These are phyloP conservation scores for Nibea coibor DNA, from an alignment of 2,113 vertebrate species.

Conservation along the genomic window DNA sequence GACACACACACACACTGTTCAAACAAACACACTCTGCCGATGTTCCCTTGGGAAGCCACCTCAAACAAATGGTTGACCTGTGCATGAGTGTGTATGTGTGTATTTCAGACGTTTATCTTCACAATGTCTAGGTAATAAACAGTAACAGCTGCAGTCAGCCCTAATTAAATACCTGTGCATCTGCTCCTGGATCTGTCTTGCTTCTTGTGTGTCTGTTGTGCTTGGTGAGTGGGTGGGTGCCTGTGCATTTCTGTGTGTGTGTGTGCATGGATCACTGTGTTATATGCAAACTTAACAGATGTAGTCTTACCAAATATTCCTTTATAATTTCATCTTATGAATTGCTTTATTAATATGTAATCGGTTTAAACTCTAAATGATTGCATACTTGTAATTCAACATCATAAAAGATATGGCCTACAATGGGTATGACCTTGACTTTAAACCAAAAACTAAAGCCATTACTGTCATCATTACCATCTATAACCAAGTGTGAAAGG, in stretches of 20 bases:
- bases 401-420: slow-evolving; percentile 33
- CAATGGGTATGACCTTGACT: slow-evolving; percentile 28
- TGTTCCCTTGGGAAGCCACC: slow-evolving; percentile 44
- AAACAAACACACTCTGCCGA: slow-evolving; percentile 46
- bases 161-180: slow-evolving; percentile 80
- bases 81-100: slow-evolving; percentile 29
- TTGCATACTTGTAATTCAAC: slow-evolving; percentile 12
- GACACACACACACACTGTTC: slow-evolving; percentile 21
- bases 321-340: neutral
- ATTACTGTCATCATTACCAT: slow-evolving; percentile 39
- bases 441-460: slow-evolving; percentile 28
- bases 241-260: slow-evolving; percentile 12
- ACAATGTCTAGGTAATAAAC: slow-evolving; percentile 67
- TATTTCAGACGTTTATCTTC: slow-evolving; percentile 54
- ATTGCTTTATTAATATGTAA: slow-evolving; percentile 13
- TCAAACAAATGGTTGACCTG: slow-evolving; percentile 62
- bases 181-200: slow-evolving; percentile 66
- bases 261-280: slow-evolving; percentile 7
- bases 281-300: slow-evolving; percentile 26
- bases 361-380: slow-evolving; percentile 5
- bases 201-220: slow-evolving; percentile 38
- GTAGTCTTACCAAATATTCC: neutral
- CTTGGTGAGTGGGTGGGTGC: slow-evolving; percentile 21
- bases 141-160: slow-evolving; percentile 76
- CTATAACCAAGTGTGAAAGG: slow-evolving; percentile 9